Evolutionary conservation across 1,140 invertebrate species (phyloP), one percentile per base, ranked within the genome.

Genomic region (Aphelenchoides avenae): DNA sequence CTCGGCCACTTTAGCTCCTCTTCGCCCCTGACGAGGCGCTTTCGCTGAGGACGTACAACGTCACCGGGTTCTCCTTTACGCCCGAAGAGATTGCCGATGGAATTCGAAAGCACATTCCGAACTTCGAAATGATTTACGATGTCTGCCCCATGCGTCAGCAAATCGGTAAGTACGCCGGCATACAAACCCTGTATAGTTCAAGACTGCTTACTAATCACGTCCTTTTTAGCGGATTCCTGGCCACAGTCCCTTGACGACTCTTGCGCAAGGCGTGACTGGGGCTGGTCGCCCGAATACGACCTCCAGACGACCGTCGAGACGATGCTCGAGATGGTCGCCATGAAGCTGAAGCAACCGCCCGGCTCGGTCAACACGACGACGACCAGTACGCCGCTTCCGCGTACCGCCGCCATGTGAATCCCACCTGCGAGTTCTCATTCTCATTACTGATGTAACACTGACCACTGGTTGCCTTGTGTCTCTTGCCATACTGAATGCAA

Each of bases 21-120:
- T 84, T 85, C 42, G 83, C 85, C 0, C 87, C 89, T 0, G 80
- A 83, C 9, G 83, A 87, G 33, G 73, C 77, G 29, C 80, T 94
- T 0, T 81, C 79, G 48, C 82, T 85, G 60, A 79, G 90, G 41
- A 89, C 88, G 1, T 94, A 93, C 76, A 94, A 94, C 63, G 87
- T 93, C 0, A 87, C 87, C 0, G 87, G 89, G 3, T 91, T 92
- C 86, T 91, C 88, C 64, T 92, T 93, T 68, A 91, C 88, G 0
- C 90, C 90, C 0, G 85, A 87, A 62, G 88, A 93, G 77, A 78
- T 94, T 15, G 84, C 85, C 0, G 78, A 82, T 0, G 84, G 85
- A 56, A 84, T 93, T 41, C 80, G 81, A 22, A 87, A 86, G 74
- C 82, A 88, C 56, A 81, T 91, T 55, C 88, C 89, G 0, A 81